Percentiles rank a stretch among this genome's conserved stretches.
These are phyloP conservation scores for Colostygia pectinataria DNA, from an alignment of 2,888 invertebrate species.

Conservation along the genomic window DNA sequence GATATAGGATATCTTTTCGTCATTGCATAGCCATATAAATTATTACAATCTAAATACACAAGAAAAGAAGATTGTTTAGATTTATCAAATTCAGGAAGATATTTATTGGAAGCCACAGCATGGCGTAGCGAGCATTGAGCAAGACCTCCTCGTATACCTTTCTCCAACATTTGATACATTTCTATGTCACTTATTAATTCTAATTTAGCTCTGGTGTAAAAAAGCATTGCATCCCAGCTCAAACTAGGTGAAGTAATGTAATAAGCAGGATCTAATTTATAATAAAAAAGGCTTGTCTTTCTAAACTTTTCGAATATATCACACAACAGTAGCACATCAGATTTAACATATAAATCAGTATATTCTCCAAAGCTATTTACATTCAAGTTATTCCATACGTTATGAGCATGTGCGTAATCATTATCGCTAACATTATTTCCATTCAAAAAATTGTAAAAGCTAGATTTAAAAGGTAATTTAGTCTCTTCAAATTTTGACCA, in stretches of 20 bases:
- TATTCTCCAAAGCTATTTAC: constrained; percentile 5
- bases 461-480: background rate
- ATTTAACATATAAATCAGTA: constrained; percentile 15
- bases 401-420: constrained; percentile 2
- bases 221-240: no score
- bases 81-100: background rate
- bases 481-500: constrained; percentile 3
- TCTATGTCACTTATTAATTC: no score
- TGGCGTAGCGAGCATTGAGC: constrained; percentile 10
- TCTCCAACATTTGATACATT: no score
- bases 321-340: no score
- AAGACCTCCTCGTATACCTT: constrained; percentile 14
- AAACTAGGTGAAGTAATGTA: no score
- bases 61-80: constrained; percentile 7
- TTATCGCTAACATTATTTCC: background rate
- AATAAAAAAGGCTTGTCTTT: no score
- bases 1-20: constrained; percentile 8
- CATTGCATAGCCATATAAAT: constrained; percentile 16
- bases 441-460: constrained; percentile 12
- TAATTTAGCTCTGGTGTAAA: no score
- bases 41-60: constrained; percentile 14
- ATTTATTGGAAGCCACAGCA: constrained; percentile 9
- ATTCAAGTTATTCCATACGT: background rate
- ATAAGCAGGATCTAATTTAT: no score
- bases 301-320: no score